phyloP scores from a whole-genome alignment of 2,113 vertebrate genomes.

The Varanus komodoensis region DNA sequence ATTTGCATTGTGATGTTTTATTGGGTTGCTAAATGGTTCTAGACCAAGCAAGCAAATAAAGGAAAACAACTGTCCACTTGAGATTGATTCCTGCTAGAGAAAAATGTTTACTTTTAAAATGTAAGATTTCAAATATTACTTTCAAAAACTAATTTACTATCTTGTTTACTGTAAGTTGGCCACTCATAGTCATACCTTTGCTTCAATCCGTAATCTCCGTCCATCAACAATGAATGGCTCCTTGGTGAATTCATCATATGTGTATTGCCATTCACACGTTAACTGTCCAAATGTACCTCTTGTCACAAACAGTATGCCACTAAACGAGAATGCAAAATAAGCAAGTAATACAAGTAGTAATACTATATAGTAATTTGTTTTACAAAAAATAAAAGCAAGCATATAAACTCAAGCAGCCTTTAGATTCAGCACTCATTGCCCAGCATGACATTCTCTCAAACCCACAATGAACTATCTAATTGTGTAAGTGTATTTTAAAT shows the following conservation, averaged over 20 bases:
- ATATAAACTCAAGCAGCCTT: neutral
- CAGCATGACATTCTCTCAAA: neutral
- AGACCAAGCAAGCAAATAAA: neutral
- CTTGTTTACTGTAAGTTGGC: neutral
- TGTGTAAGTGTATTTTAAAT: neutral
- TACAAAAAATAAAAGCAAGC: conserved; percentile 8
- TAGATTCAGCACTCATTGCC: neutral
- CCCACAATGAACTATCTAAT: neutral
- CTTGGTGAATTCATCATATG: conserved; percentile 97
- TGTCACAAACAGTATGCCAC: conserved; percentile 95
- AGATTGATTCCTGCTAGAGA: too few species aligned
- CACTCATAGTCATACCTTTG: conserved; percentile 83
- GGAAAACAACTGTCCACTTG: too few species aligned
- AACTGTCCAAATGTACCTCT: conserved; percentile 96
- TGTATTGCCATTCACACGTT: conserved; percentile 97
- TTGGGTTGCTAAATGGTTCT: neutral
- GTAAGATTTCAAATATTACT: neutral
- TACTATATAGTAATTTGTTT: conserved; percentile 22
- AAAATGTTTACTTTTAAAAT: neutral
- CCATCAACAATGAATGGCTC: conserved; percentile 91
- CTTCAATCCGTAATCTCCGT: conserved; percentile 92
- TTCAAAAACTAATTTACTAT: neutral
- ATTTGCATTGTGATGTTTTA: neutral
- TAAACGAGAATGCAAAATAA: conserved; percentile 61
- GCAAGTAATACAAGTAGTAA: neutral